phyloP scores from a whole-genome alignment of 2,888 invertebrate species.

The Brachypterus glaber region DNA sequence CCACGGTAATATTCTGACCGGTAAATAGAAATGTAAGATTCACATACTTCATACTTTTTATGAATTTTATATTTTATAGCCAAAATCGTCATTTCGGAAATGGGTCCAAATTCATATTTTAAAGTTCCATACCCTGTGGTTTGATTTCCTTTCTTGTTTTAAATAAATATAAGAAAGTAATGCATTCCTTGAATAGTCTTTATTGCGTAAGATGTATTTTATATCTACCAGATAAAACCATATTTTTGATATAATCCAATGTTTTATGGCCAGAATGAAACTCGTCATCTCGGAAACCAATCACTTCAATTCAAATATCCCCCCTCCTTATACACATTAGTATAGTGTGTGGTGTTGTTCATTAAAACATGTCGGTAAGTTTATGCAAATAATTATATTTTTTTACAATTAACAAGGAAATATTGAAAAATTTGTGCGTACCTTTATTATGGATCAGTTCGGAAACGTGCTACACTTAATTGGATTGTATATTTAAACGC shows the following conservation, averaged over 20 bases:
- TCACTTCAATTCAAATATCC: constrained; percentile 1
- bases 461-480: not conserved
- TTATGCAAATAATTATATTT: constrained; percentile 1
- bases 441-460: constrained; percentile 1
- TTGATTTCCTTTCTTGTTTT: not conserved
- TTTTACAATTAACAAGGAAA: constrained; percentile 1
- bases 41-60: not conserved
- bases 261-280: not conserved
- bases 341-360: not conserved
- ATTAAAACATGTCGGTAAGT: not conserved
- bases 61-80: constrained; percentile 1
- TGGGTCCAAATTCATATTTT: constrained; percentile 1
- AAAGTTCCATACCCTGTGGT: not conserved
- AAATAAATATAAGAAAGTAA: not conserved
- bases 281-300: not conserved
- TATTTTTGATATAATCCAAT: not conserved
- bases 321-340: not conserved
- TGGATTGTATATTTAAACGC: not conserved
- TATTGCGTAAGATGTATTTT: not conserved
- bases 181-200: not conserved
- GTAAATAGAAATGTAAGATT: not conserved
- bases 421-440: not conserved
- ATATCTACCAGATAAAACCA: not conserved
- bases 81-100: constrained; percentile 8
- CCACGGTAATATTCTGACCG: not conserved